A percentile compares a stretch with the other conserved stretches of the same genome.
Conservation (phyloP, 2,797 vertebrate genomes). For the Phoxinus dragarum region DNA sequence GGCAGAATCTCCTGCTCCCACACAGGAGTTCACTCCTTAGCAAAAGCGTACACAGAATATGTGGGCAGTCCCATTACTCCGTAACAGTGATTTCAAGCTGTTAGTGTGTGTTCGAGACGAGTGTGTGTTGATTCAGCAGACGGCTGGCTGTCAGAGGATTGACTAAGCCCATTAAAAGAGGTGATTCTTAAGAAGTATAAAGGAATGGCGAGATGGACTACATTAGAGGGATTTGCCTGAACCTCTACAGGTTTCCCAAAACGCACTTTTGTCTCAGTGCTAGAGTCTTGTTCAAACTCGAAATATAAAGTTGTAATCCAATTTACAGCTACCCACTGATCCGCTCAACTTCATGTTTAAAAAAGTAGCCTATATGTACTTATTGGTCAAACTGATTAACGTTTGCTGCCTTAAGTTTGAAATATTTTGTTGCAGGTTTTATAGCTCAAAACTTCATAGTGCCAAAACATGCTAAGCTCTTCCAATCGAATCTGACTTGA, state of each 20-base stretch:
- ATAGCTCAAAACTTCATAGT: neutral
- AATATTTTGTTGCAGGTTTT: neutral
- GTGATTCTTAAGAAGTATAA: conserved; percentile 46
- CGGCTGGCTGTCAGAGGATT: conserved; percentile 43
- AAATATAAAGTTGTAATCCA: conserved; percentile 17
- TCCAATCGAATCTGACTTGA: neutral
- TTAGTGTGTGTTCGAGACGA: conserved; percentile 7
- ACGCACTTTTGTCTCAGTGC: conserved; percentile 52
- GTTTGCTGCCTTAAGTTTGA: neutral
- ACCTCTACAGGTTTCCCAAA: conserved; percentile 57
- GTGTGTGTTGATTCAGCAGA: conserved; percentile 41
- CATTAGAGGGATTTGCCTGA: conserved; percentile 61
- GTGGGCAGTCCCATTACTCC: conserved; percentile 39
- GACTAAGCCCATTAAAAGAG: conserved; percentile 45
- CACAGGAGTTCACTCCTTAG: conserved; percentile 18
- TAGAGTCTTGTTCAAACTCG: conserved; percentile 19
- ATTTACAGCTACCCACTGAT: conserved; percentile 9
- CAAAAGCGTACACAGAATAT: conserved; percentile 1
- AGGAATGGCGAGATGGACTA: conserved; percentile 46
- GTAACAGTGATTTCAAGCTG: conserved; percentile 41
- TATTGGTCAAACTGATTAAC: neutral
- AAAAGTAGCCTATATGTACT: neutral
- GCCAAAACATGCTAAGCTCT: neutral
- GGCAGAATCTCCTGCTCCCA: conserved; percentile 27
- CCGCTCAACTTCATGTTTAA: neutral